Percentiles rank a stretch among this genome's conserved stretches.
These are phyloP conservation scores for Frieseomelitta varia DNA, from an alignment of 1,140 invertebrate genomes.

Conservation along the genomic window DNA sequence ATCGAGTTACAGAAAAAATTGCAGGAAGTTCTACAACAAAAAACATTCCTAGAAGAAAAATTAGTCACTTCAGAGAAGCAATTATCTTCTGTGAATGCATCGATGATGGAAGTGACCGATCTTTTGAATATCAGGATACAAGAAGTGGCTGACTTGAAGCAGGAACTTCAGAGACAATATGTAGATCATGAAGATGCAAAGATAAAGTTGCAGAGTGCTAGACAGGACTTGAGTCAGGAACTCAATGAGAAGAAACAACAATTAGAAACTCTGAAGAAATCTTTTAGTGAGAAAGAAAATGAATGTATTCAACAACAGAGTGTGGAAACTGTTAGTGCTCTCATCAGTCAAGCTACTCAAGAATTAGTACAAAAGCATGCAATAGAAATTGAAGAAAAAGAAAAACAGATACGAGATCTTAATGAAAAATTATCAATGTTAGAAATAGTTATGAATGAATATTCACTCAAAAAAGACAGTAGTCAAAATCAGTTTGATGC, in stretches of 20 bases:
- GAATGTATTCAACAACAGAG: slow-evolving; percentile 53
- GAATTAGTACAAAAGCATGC: slow-evolving; percentile 73
- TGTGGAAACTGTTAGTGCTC: slow-evolving; percentile 43
- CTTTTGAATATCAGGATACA: slow-evolving; percentile 74
- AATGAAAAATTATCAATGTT: slow-evolving; percentile 9
- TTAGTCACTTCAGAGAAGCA: slow-evolving; percentile 64
- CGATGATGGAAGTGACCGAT: slow-evolving; percentile 71
- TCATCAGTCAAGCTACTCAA: slow-evolving; percentile 75
- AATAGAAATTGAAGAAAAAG: slow-evolving; percentile 57
- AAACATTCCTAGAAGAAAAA: slow-evolving; percentile 74
- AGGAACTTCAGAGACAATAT: slow-evolving; percentile 80
- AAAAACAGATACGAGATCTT: slow-evolving; percentile 45
- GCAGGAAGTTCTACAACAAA: slow-evolving; percentile 72
- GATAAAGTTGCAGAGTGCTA: slow-evolving; percentile 55
- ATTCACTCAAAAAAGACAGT: background rate
- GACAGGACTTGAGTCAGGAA: slow-evolving; percentile 76
- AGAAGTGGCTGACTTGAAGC: slow-evolving; percentile 76
- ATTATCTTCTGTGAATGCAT: slow-evolving; percentile 44
- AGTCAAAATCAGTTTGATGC: slow-evolving; percentile 4
- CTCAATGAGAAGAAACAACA: slow-evolving; percentile 81
- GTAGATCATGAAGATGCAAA: slow-evolving; percentile 66
- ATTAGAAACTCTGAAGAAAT: slow-evolving; percentile 73
- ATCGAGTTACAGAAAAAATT: slow-evolving; percentile 75
- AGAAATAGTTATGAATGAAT: background rate
- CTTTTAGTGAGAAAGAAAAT: slow-evolving; percentile 76